Conservation (phyloP, 2,888 invertebrate genomes). For the Eristalis pertinax region DNA sequence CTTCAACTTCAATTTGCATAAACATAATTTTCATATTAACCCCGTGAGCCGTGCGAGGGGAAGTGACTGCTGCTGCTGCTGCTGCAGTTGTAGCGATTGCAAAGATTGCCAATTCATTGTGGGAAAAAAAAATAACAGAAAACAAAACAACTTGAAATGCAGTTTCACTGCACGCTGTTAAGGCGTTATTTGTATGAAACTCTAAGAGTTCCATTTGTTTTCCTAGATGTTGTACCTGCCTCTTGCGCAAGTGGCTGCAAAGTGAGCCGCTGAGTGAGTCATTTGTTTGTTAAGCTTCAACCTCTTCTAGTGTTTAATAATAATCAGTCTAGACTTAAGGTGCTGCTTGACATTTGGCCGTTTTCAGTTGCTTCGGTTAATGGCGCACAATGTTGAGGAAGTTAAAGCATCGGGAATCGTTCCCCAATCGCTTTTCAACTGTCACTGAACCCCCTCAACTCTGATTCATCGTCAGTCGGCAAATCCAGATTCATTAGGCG, state of each 20-base stretch:
- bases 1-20: slow-evolving; percentile 74
- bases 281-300: background rate
- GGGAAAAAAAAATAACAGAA: slow-evolving; percentile 24
- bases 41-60: slow-evolving; percentile 36
- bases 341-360: background rate
- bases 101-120: slow-evolving; percentile 62
- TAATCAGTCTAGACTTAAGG: background rate
- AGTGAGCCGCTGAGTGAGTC: background rate
- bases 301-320: background rate
- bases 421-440: background rate
- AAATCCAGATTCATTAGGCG: slow-evolving; percentile 18
- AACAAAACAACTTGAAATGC: background rate
- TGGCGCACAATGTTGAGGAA: no score
- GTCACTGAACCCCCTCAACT: background rate
- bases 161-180: background rate
- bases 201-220: background rate
- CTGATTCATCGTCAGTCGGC: background rate
- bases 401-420: no score
- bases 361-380: no score
- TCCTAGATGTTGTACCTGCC: background rate
- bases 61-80: background rate
- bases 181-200: background rate
- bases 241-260: background rate
- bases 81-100: slow-evolving; percentile 23
- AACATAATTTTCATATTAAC: slow-evolving; percentile 76